Percentiles rank a stretch among this genome's conserved stretches.
phyloP scores from a whole-genome alignment of 1,140 invertebrate species.

The Eulimnadia texana region DNA sequence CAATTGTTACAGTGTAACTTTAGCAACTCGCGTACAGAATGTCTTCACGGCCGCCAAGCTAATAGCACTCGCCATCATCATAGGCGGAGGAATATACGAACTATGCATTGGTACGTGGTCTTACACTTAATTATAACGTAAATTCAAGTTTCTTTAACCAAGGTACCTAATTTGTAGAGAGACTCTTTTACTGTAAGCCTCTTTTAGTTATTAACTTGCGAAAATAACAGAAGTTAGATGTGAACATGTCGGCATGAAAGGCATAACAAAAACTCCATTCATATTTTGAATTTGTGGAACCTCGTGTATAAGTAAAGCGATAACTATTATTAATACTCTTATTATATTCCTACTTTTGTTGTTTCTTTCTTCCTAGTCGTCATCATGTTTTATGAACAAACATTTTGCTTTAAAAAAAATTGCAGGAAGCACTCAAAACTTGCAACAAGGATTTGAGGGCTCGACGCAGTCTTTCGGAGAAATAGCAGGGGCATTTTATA shows the following conservation, averaged over 20 bases:
- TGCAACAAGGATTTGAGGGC: slow-evolving; percentile 62
- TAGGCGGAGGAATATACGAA: slow-evolving; percentile 35
- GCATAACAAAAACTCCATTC: neutral
- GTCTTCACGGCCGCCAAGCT: slow-evolving; percentile 44
- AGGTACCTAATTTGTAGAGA: too few species aligned
- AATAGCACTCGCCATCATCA: slow-evolving; percentile 37
- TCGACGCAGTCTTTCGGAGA: slow-evolving; percentile 60
- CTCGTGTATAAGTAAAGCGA: neutral
- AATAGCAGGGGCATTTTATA: slow-evolving; percentile 91
- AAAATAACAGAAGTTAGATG: too few species aligned
- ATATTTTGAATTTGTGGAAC: neutral
- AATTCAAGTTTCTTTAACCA: too few species aligned
- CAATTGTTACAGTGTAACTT: slow-evolving; percentile 40
- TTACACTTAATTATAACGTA: too few species aligned
- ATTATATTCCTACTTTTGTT: too few species aligned
- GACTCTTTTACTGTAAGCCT: too few species aligned
- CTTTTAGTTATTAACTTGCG: too few species aligned
- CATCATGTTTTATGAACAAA: neutral
- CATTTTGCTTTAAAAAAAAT: neutral
- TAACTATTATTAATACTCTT: neutral
- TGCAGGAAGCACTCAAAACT: slow-evolving; percentile 69
- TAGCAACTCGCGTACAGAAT: slow-evolving; percentile 43
- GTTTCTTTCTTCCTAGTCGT: too few species aligned
- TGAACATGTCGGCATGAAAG: too few species aligned
- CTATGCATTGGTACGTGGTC: slow-evolving; percentile 7